Evolutionary conservation across 2,797 vertebrate genomes (phyloP), one percentile per base, ranked within the genome.

Genomic region (Peromyscus melanophrys): DNA sequence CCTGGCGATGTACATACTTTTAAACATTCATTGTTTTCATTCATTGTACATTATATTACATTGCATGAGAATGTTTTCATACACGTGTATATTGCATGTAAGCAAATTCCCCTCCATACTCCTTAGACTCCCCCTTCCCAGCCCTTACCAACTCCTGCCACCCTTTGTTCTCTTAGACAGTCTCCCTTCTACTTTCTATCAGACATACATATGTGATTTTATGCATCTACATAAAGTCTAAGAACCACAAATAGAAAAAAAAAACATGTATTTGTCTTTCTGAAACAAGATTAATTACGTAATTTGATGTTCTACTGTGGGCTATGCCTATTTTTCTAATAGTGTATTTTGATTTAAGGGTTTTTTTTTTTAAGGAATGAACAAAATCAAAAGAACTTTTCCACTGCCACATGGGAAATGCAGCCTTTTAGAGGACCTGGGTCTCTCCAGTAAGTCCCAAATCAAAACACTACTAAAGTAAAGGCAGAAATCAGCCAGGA

Each of bases 401-500:
- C 11, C 43, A 1, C 46, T 95, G 12, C 14, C 34, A 61, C 40
- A 63, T 67, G 67, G 12, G 37, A 92, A 94, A 92, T 2, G 71
- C 17, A 49, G 73, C 0, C 6, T 17, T 87, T 37, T 67, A 80
- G 89, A 86, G 46, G 65, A 73, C 37, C 86, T 95, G 63, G 84
- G 49, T 17, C 57, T 93, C 90, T 27, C 43, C 81, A 92, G 43
- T 86, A 55, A 87, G 57, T 75, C 81, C 21, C 34, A 95, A 90
- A 81, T 27, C 8, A 31, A 94, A 95, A 49, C 43, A 75, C 46
- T 46, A 92, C 59, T 76, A 57, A 81, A 49, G 63, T n/a, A 12
- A 52, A 71, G 3, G 4, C 65, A 77, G 17, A 87, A 92, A 59
- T 55, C 49, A 49, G 46, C 9, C 90, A 85, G n/a, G 31, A 77